Base-by-base conservation (phyloP, 2,888 invertebrate species). In the Platerodrilus igneus region DNA sequence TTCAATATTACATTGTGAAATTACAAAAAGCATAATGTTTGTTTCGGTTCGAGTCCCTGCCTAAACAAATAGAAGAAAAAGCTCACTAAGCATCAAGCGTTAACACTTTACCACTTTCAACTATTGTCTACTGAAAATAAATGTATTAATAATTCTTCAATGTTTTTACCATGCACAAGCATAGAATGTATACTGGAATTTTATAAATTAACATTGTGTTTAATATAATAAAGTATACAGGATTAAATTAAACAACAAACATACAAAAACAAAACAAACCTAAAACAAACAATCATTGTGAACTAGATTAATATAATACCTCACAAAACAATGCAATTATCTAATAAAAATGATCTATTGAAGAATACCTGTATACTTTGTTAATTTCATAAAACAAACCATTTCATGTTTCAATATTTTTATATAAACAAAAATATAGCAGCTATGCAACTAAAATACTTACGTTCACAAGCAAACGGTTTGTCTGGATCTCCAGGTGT, bases 401-500 rank as follows among this genome's bases (percentile, higher is more conserved):
- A 19, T 7, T 19, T 19, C 7, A 19, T 6, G 7, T 19, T 19
- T 7, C 5, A 6, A 8, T 19, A 19, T 7, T 7, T 7, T 19
- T 23, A n/a, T 9, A n/a, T 10, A 23, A 23, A 23, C 9, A 7
- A 7, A 23, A 23, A 23, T 7, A n/a, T n/a, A n/a, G 8, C 25
- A n/a, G n/a, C n/a, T n/a, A n/a, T n/a, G n/a, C n/a, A n/a, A n/a
- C n/a, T n/a, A 23, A 18, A 9, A 11, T 3, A 86, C 86, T 86
- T 82, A 90, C 89, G 83, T 81, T 89, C 91, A 75, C 90, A 91
- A 64, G 84, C 83, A 73, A 83, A 91, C 20, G 90, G 90, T 67
- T 91, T 91, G 66, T 91, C 90, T 29, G 81, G 77, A 67, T 90
- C 90, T 27, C 81, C 80, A 6, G 79, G 76, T 3, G 67, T 68